Evolutionary conservation across 2,113 vertebrate species (phyloP), one percentile per base, ranked within the genome.

Genomic region (Cygnus atratus): DNA sequence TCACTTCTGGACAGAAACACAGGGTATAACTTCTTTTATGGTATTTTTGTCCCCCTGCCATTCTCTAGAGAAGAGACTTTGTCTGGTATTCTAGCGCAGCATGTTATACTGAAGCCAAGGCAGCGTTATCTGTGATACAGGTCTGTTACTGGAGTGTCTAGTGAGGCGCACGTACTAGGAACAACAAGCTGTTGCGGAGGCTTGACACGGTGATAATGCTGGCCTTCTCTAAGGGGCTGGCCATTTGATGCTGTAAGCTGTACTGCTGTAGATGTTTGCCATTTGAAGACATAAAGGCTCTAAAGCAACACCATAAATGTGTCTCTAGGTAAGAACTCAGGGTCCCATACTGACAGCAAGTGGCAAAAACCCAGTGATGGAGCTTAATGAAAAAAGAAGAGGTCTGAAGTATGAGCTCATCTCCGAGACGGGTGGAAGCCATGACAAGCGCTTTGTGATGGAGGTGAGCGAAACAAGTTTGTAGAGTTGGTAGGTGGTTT

Each of bases 341-440:
- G 99, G 99, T 97, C 99, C 99, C 92, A 99, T 99, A 85, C 98
- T 99, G 96, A 99, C 99, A 66, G 99, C 99, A 37, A 99, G 99
- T 77, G 99, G 99, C 90, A 99, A 99, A 98, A 99, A 99, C 95
- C 99, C 99, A 0, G 99, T 99, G 90, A 99, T 99, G 99, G 99
- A 99, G 97, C 98, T 99, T 41, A 99, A 99, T 86, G 99, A 99
- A 94, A 99, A 99, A 97, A 98, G 99, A 87, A 97, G 99, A 96
- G 99, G 99, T 62, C 98, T 99, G 93, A 99, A 99, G 90, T 99
- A 99, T 1, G 99, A 99, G 97, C 99, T 99, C 91, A 99, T 99
- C 97, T 99, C 99, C 0, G 99, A 99, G 96, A 99, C 99, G 3
- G 99, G 99, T 19, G 99, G 99, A 87, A 99, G 99, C 97, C 99